A percentile compares a stretch with the other conserved stretches of the same genome.
Conservation (phyloP, 2,113 vertebrate species). For the Aramus guarauna region DNA sequence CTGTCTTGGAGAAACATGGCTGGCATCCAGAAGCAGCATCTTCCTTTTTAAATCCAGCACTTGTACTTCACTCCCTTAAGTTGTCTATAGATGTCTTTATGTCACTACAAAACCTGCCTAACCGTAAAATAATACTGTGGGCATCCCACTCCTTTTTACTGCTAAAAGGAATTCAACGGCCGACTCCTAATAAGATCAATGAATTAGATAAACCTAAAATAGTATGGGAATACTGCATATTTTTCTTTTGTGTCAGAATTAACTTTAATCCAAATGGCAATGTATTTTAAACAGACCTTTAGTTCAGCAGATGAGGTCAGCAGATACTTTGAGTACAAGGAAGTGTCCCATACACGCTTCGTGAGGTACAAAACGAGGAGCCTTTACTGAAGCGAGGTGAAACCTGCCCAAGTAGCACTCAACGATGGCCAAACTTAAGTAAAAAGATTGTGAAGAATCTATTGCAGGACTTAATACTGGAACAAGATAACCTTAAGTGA, state of each 20-base stretch:
- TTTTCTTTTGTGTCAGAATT: background rate
- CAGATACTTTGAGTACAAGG: background rate
- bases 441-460: background rate
- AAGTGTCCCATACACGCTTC: background rate
- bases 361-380: background rate
- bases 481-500: background rate
- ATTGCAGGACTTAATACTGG: background rate
- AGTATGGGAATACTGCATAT: rapidly evolving
- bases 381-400: background rate
- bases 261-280: background rate
- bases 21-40: background rate
- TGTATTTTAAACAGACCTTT: background rate
- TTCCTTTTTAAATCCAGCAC: background rate
- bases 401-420: background rate
- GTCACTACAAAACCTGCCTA: background rate
- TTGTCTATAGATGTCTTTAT: background rate
- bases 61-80: background rate
- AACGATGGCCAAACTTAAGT: background rate
- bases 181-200: background rate
- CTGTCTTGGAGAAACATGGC: background rate
- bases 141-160: background rate
- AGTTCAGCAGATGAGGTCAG: background rate
- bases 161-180: background rate
- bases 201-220: background rate
- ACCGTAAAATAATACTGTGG: background rate